A percentile compares a stretch with the other conserved stretches of the same genome.
Evolutionary conservation across 1,140 invertebrate species (phyloP).

Genomic region (Drosophila baimaii): DNA sequence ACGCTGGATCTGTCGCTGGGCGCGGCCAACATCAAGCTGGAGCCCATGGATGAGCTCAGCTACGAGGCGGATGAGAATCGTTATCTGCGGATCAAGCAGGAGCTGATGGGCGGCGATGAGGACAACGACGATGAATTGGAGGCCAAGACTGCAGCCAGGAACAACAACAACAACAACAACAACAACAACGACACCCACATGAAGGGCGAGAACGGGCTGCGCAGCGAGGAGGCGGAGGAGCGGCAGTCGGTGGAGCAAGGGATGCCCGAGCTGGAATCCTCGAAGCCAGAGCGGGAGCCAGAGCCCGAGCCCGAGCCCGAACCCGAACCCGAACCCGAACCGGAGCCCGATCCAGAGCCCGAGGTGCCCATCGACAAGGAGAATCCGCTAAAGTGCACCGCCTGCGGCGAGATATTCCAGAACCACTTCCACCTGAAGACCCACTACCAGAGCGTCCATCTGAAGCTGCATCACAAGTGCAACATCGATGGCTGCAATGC

Average conservation of each 20-base stretch:
- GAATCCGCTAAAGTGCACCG: conserved; percentile 90
- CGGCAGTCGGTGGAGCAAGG: too few species aligned
- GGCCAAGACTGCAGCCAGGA: conserved; percentile 26
- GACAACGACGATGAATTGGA: not conserved
- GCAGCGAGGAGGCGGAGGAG: conserved; percentile 1
- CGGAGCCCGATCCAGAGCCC: conserved; percentile 84
- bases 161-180: conserved; percentile 48
- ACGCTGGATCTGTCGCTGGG: conserved; percentile 52
- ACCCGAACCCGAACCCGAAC: conserved; percentile 27
- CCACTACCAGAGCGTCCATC: conserved; percentile 97
- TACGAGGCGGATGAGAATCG: conserved; percentile 71
- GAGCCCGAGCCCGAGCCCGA: conserved; percentile 14
- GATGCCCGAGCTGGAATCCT: not conserved
- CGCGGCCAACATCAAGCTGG: conserved; percentile 67
- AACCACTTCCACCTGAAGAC: conserved; percentile 98
- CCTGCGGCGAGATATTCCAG: conserved; percentile 96
- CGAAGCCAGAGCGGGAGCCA: not conserved
- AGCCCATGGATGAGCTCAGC: conserved; percentile 67
- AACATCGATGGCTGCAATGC: conserved; percentile 98
- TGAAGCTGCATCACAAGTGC: conserved; percentile 98
- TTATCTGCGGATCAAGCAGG: conserved; percentile 71
- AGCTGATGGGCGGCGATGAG: conserved; percentile 63
- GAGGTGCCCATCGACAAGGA: conserved; percentile 94
- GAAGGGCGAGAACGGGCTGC: conserved; percentile 23
- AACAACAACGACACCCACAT: conserved; percentile 32